Evolutionary conservation across 2,797 vertebrate genomes (phyloP), one percentile per base, ranked within the genome.

Genomic region (Lindbergichthys nudifrons): DNA sequence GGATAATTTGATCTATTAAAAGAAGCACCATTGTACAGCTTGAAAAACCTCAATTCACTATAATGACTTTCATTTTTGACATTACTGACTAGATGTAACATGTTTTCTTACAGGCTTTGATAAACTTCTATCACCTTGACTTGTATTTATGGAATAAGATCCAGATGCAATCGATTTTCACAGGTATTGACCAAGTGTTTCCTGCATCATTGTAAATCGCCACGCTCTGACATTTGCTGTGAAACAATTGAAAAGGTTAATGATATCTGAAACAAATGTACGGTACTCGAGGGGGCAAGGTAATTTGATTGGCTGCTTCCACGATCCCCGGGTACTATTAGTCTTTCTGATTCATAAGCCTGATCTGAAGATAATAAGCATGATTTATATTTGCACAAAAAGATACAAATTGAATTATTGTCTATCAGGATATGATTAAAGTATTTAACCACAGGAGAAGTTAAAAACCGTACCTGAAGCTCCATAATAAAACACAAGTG

Each of bases 231-330:
- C 88, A 92, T 93, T 93, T 92, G 79, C 80, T 73, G 67, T 58
- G 65, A 66, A 81, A 46, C 70, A 26, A 54, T 12, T 85, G 91
- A 92, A 92, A 92, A 93, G 92, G 89, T 92, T 90, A 92, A 93
- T 14, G 82, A 89, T 70, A 75, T 63, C 63, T 79, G 39, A 71
- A 88, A 91, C 82, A 77, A 82, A 88, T 63, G 72, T 73, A 65
- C 46, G 52, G 45, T 69, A 42, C 41, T 67, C 21, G 21, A 42
- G 14, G 68, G 73, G 60, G 63, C 36, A 2, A 77, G 50, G 57
- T 32, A 59, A 51, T 71, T 67, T 60, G 42, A 67, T 73, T 15
- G 15, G 48, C 56, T 65, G 52, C 74, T 76, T 73, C 46, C 62
- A 56, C 45, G 32, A 75, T 50, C 15, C 13, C 21, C 45, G 13